Base-by-base conservation (phyloP, 2,113 vertebrate genomes). In the Elanus axillaris region DNA sequence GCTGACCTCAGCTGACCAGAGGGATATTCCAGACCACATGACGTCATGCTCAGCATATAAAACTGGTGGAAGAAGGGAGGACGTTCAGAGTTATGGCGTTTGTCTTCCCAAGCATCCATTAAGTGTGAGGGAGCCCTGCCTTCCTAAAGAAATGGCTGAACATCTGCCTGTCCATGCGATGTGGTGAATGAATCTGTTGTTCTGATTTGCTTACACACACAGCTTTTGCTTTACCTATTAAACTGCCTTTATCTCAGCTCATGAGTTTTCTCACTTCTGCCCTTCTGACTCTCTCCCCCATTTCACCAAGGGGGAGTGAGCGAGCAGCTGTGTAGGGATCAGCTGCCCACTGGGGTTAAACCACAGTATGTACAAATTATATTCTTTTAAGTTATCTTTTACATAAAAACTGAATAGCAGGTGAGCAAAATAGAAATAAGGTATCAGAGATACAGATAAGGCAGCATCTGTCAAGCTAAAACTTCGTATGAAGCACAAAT, bases 61-160 rank as follows among this genome's bases (percentile, higher is more conserved):
- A 56, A 11, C 43, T 42, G 16, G 5, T 3, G 12, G 12, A 75
- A 76, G 11, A 18, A 38, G 6, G 12, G 8, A 9, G 16, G 20
- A 76, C 2, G 0, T 38, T 60, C 7, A 9, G 26, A 68, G 17
- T 38, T 4, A 60, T 1, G 2, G 38, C 1, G 0, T 38, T 32
- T 60, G 38, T 26, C 31, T 40, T 71, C 36, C 29, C 36, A 78
- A 71, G 47, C 38, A 38, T 27, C 38, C 2, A 1, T 23, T 68
- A 42, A 0, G 1, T 1, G 1, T 11, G 36, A 50, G 21, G 36
- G 10, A 86, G 13, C 10, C 43, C 32, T 19, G n/a, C n/a, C 47
- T 21, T 64, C 32, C 59, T 34, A 14, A 9, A 14, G 26, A 25
- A 5, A 13, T 11, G 13, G 36, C 26, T 32, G 21, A 52, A 52